phyloP scores from a whole-genome alignment of 2,113 vertebrate species.

The Nothobranchius kuhntae region DNA sequence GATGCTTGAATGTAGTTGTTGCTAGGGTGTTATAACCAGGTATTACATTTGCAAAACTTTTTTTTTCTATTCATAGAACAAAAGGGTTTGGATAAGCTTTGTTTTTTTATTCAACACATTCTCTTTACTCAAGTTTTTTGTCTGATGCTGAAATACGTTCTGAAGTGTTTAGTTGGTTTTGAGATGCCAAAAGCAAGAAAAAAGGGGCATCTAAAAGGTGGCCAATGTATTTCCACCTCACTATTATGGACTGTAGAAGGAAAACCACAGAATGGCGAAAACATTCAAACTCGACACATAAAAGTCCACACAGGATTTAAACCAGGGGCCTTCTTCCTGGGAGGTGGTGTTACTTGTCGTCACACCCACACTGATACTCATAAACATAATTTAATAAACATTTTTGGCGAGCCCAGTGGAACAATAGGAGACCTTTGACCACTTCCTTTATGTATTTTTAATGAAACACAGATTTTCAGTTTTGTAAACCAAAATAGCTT shows the following conservation, averaged over 20 bases:
- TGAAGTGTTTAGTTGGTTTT: too few species aligned
- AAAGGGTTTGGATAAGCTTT: too few species aligned
- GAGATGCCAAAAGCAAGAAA: too few species aligned
- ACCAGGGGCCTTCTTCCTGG: not conserved
- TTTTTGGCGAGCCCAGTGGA: slow-evolving; percentile 10
- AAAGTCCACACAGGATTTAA: not conserved
- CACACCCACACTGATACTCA: not conserved
- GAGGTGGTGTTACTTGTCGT: not conserved
- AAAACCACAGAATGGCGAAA: not conserved
- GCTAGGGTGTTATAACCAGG: too few species aligned
- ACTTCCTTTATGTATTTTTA: slow-evolving; percentile 30
- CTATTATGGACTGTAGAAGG: too few species aligned
- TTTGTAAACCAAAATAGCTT: slow-evolving; percentile 55
- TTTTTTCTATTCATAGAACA: too few species aligned
- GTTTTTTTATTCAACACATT: too few species aligned
- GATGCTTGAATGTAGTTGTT: too few species aligned
- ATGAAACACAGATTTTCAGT: slow-evolving; percentile 27
- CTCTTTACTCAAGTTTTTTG: too few species aligned
- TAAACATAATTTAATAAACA: slow-evolving; percentile 10
- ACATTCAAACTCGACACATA: not conserved
- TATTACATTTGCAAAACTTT: too few species aligned
- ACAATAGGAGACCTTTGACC: slow-evolving; percentile 27
- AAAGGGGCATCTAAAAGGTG: too few species aligned
- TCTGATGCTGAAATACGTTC: too few species aligned
- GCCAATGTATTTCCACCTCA: not conserved